Percentiles rank a stretch among this genome's conserved stretches.
Evolutionary conservation across 1,140 invertebrate genomes (phyloP).

Genomic region (Trachymyrmex septentrionalis): DNA sequence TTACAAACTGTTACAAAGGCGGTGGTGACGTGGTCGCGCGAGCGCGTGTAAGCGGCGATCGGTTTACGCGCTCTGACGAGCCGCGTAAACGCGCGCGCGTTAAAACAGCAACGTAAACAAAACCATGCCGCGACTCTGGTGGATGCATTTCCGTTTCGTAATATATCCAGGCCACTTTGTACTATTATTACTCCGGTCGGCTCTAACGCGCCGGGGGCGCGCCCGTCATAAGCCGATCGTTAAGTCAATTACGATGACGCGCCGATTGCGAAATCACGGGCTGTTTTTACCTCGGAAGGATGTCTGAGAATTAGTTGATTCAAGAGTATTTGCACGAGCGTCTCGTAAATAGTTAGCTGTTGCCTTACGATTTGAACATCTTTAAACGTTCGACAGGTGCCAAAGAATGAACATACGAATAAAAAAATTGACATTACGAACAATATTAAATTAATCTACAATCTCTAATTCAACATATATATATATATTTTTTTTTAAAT

Average conservation of each 20-base stretch:
- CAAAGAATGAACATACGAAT: background rate
- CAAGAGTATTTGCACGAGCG: background rate
- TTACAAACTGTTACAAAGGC: background rate
- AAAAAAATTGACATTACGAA: background rate
- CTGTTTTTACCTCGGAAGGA: slow-evolving; percentile 37
- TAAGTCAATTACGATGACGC: slow-evolving; percentile 71
- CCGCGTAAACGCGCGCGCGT: slow-evolving; percentile 54
- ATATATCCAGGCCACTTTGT: slow-evolving; percentile 73
- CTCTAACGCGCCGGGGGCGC: slow-evolving; percentile 26
- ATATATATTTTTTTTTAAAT: background rate
- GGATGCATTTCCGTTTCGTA: slow-evolving; percentile 75
- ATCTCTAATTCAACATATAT: background rate
- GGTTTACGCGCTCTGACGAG: slow-evolving; percentile 13
- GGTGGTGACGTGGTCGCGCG: background rate
- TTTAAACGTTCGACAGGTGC: background rate
- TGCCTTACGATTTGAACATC: background rate
- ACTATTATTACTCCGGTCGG: slow-evolving; percentile 69
- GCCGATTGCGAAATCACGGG: slow-evolving; percentile 13
- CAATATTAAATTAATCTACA: background rate
- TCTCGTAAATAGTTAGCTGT: background rate
- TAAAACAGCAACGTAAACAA: slow-evolving; percentile 73
- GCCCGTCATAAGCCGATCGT: slow-evolving; percentile 67
- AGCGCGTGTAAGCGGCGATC: slow-evolving; percentile 9
- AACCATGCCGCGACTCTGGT: slow-evolving; percentile 21
- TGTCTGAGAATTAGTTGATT: slow-evolving; percentile 19